Conservation (phyloP, 2,888 invertebrate genomes). For the Cyaniris semiargus region DNA sequence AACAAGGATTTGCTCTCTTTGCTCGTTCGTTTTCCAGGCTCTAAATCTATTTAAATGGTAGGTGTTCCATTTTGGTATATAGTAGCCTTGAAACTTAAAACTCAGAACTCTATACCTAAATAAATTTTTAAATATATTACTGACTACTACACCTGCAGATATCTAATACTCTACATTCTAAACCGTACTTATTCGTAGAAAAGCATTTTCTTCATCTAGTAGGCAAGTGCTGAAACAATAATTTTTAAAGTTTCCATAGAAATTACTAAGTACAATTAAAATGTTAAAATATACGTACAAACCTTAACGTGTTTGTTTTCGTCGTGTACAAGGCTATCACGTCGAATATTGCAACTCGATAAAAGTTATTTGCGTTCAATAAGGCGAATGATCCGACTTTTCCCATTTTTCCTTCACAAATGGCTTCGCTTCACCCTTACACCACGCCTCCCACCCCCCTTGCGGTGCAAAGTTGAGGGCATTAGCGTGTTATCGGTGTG, state of each 20-base stretch:
- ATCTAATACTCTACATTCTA: too few species aligned
- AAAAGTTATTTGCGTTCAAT: conserved; percentile 77
- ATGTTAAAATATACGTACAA: background rate
- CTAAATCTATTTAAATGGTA: background rate
- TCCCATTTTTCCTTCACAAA: conserved; percentile 72
- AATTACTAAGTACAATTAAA: background rate
- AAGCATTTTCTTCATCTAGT: background rate
- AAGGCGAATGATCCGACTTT: conserved; percentile 77
- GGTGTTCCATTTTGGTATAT: background rate
- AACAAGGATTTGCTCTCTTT: conserved; percentile 18
- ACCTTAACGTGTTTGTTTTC: conserved; percentile 36
- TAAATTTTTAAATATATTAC: too few species aligned
- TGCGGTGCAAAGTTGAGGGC: conserved; percentile 81
- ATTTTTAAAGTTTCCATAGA: background rate
- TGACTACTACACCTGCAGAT: too few species aligned
- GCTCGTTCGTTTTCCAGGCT: conserved; percentile 29
- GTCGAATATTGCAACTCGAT: conserved; percentile 67
- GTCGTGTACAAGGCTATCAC: conserved; percentile 38
- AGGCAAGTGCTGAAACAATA: background rate
- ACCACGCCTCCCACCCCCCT: conserved; percentile 53
- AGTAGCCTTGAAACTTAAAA: background rate
- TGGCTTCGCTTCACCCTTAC: conserved; percentile 51
- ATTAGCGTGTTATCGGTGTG: conserved; percentile 80
- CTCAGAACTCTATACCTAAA: too few species aligned
- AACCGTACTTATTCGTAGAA: too few species aligned